phyloP scores from a whole-genome alignment of 1,140 invertebrate species.

The Oedothorax gibbosus region DNA sequence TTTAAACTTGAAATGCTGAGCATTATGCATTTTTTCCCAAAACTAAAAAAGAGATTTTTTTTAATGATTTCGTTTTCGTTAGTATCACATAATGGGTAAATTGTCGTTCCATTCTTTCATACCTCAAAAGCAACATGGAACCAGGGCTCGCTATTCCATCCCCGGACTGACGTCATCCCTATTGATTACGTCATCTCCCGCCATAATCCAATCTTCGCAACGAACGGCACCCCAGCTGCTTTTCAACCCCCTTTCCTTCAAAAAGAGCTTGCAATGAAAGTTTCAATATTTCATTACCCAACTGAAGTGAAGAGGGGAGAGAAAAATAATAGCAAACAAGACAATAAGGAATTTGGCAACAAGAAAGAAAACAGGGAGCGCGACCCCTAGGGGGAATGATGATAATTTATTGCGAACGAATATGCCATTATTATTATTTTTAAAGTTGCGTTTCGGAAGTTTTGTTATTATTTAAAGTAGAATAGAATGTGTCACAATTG shows the following conservation, averaged over 20 bases:
- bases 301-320: slow-evolving; percentile 42
- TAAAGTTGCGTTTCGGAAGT: no score
- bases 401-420: slow-evolving; percentile 44
- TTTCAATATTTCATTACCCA: slow-evolving; percentile 61
- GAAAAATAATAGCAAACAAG: slow-evolving; percentile 6
- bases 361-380: slow-evolving; percentile 6
- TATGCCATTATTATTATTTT: slow-evolving; percentile 7
- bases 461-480: no score
- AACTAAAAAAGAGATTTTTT: no score
- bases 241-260: slow-evolving; percentile 19
- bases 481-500: no score
- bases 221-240: slow-evolving; percentile 40
- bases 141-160: slow-evolving; percentile 35
- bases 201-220: slow-evolving; percentile 60
- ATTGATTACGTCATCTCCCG: slow-evolving; percentile 61
- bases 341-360: slow-evolving; percentile 43
- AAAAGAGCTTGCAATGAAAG: slow-evolving; percentile 14
- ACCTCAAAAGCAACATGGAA: neutral
- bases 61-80: no score
- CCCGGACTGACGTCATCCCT: slow-evolving; percentile 51
- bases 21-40: no score
- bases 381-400: neutral
- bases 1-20: no score
- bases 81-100: no score
- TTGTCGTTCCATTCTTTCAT: no score